Percentiles rank a stretch among this genome's conserved stretches.
Evolutionary conservation across 1,140 invertebrate species (phyloP).

Genomic region (Euwallacea fornicatus): DNA sequence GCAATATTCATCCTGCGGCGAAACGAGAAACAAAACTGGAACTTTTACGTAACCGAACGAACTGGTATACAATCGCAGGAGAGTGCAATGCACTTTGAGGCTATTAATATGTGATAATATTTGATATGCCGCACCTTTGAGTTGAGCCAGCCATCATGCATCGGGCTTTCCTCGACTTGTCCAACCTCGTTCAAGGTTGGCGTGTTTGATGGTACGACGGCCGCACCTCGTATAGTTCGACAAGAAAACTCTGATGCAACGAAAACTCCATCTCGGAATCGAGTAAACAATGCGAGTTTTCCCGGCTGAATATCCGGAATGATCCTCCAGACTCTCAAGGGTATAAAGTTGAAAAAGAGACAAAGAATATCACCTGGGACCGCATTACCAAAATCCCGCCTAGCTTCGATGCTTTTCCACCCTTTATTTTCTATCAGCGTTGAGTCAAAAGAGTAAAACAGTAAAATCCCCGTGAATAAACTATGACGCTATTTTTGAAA

Average conservation of each 20-base stretch:
- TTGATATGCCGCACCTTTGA: constrained; percentile 39
- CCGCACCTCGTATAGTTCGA: constrained; percentile 7
- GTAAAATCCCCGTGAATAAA: constrained; percentile 21
- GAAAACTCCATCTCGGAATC: background rate
- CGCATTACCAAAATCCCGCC: constrained; percentile 27
- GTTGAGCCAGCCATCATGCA: constrained; percentile 11
- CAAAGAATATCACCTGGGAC: constrained; percentile 34
- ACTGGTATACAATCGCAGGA: constrained; percentile 8
- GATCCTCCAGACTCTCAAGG: constrained; percentile 29
- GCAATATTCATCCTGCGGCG: background rate
- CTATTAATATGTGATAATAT: constrained; percentile 46
- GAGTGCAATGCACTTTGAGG: constrained; percentile 43
- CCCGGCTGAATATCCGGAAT: constrained; percentile 22
- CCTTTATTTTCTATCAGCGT: constrained; percentile 26
- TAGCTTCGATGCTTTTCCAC: constrained; percentile 17
- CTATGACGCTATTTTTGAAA: constrained; percentile 20
- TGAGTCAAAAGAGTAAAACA: constrained; percentile 18
- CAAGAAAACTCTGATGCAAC: constrained; percentile 11
- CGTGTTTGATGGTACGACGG: constrained; percentile 13
- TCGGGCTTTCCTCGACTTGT: constrained; percentile 4
- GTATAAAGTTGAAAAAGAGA: constrained; percentile 30
- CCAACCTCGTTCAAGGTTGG: constrained; percentile 21
- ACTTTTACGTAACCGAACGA: constrained; percentile 23
- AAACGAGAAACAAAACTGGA: constrained; percentile 4
- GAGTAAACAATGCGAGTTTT: constrained; percentile 1